Conservation (phyloP, 2,797 vertebrate species). For the Anomalospiza imberbis region DNA sequence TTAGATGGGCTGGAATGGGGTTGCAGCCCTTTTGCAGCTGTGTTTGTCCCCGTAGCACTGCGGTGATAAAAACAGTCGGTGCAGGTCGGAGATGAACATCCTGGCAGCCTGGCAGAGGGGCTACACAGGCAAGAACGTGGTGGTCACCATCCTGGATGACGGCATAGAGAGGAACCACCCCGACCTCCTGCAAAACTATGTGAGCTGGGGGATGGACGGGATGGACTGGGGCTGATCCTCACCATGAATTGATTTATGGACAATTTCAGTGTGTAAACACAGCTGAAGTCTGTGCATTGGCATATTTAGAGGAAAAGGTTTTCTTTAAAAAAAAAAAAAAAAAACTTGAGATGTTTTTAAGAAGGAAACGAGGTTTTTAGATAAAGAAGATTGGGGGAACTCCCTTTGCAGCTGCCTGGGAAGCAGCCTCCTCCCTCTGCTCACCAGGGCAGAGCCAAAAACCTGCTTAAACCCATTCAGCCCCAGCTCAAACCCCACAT, state of each 20-base stretch:
- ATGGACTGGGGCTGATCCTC: not conserved
- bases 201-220: slow-evolving; percentile 36
- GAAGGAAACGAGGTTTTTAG: slow-evolving; percentile 30
- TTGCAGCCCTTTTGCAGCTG: not conserved
- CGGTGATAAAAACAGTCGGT: slow-evolving; percentile 70
- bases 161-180: slow-evolving; percentile 80
- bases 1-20: not conserved
- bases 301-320: not conserved
- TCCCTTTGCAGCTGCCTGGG: slow-evolving; percentile 41
- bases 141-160: slow-evolving; percentile 80
- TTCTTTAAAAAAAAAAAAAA: not conserved
- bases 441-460: slow-evolving; percentile 8
- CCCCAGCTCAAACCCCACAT: not conserved
- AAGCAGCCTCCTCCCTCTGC: not conserved
- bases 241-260: not conserved
- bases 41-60: slow-evolving; percentile 68
- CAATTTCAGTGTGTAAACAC: not conserved
- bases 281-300: not conserved
- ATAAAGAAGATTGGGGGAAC: not conserved
- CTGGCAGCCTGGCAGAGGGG: slow-evolving; percentile 79
- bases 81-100: slow-evolving; percentile 80
- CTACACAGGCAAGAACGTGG: slow-evolving; percentile 78
- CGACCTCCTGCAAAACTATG: slow-evolving; percentile 77
- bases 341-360: not conserved
- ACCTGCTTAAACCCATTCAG: not conserved